Evolutionary conservation across 1,140 invertebrate species (phyloP), one percentile per base, ranked within the genome.

Genomic region (Temnothorax curvispinosus): DNA sequence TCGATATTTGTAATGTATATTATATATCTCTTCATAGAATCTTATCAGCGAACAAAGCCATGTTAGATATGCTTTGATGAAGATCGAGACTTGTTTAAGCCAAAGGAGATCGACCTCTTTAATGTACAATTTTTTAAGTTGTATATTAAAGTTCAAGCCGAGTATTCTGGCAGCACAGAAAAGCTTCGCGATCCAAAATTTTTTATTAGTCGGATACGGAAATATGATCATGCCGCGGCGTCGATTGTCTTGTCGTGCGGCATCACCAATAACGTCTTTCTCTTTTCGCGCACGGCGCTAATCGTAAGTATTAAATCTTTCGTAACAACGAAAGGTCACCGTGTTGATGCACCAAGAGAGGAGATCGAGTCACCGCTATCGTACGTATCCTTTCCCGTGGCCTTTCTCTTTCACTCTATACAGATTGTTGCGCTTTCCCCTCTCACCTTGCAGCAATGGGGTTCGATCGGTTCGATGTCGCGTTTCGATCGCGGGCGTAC

Each of bases 261-360:
- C 9, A 64, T 64, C 41, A 41, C 41, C 41, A 77, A 60, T 41
- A 67, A 60, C 54, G 13, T 75, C 41, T 84, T 32, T 44, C 54
- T 41, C 13, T 8, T 2, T 21, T 27, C 65, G 60, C 47, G 44
- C 38, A 67, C n/a, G 65, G 38, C 65, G 4, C 58, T 74, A 85
- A 88, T 75, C 72, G 44, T 65, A 84, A 71, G 86, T 78, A 76
- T 72, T 86, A 78, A 87, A 58, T 50, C 71, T 89, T 89, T 89
- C 88, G 88, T 74, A 89, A 89, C 88, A 44, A 82, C 71, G 88
- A 89, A 89, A 89, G 88, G 88, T 89, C 88, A 89, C 58, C 78
- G 88, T 56, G 87, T 62, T 89, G 84, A 89, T 89, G 87, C 84
- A 87, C 56, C 56, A 56, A 21, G 84, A 64, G 67, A 86, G 56